Base-by-base conservation (phyloP, 2,888 invertebrate genomes). In the Phorcus lineatus region DNA sequence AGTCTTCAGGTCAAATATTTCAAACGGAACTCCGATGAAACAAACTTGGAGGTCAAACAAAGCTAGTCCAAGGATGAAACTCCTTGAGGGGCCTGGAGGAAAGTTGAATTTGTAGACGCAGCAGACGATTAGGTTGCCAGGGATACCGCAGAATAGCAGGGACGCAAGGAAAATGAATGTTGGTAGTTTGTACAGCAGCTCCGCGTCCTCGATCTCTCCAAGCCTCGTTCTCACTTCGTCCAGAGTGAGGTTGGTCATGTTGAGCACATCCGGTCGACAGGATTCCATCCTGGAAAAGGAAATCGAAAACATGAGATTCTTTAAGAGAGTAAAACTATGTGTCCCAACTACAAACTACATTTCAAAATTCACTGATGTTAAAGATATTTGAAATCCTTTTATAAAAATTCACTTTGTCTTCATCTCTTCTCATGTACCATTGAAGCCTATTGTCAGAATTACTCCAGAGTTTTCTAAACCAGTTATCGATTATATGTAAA, bases 1-100 rank as follows among this genome's bases (percentile, higher is more conserved):
- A 17, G 53, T 54, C 28, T 55, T 53, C 11, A 76, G 19, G 40
- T 76, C 54, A 24, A 76, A 13, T 24, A 76, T 76, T 55, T 76
- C 76, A 55, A 76, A 76, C 24, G 76, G 76, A 24, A 76, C 54
- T 19, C 76, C 76, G 17, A 76, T 16, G 17, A 76, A 36, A n/a
- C 76, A 76, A 1, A 54, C 54, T 13, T 28, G 28, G n/a, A 76
- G 55, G 76, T 76, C 76, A 31, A 76, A 76, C 31, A 53, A 55
- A 17, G 76, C 76, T 16, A 76, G 36, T 13, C 31, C 54, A 2
- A 76, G 28, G 40, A 76, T 76, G 19, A 76, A 55, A 53, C 53
- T 53, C 0, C 40, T 53, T 3, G 76, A 31, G 11, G 76, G 53
- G 19, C 54, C 36, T 7, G 31, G 40, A 7, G 55, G 55, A 16